Percentiles rank a stretch among this genome's conserved stretches.
phyloP scores from a whole-genome alignment of 2,888 invertebrate genomes.

The Galerucella nymphaeae region DNA sequence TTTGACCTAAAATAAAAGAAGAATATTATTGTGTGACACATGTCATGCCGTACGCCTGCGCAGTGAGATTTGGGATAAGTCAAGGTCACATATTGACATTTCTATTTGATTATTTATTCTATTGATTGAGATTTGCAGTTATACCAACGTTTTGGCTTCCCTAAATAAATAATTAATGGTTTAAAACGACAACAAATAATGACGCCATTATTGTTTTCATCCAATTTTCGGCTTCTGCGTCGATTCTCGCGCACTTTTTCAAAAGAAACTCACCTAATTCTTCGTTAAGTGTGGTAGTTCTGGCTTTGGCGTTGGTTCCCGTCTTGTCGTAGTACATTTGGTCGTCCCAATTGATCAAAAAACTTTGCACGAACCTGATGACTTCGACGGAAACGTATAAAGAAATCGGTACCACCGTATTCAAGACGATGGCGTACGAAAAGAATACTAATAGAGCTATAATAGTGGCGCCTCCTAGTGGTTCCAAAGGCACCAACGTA shows the following conservation, averaged over 20 bases:
- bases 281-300: slow-evolving; percentile 98
- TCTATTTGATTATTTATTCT: too few species aligned
- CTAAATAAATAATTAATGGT: too few species aligned
- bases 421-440: slow-evolving; percentile 98
- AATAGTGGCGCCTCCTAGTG: slow-evolving; percentile 86
- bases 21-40: too few species aligned
- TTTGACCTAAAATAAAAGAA: slow-evolving; percentile 75
- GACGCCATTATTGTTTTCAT: too few species aligned
- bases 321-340: slow-evolving; percentile 95
- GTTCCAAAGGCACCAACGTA: slow-evolving; percentile 86
- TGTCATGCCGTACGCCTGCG: too few species aligned
- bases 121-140: too few species aligned
- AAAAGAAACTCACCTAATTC: slow-evolving; percentile 76
- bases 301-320: slow-evolving; percentile 91
- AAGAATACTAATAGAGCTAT: slow-evolving; percentile 98
- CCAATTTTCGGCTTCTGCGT: too few species aligned
- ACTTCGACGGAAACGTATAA: slow-evolving; percentile 97
- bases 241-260: too few species aligned
- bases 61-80: too few species aligned
- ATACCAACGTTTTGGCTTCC: too few species aligned
- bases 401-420: slow-evolving; percentile 99
- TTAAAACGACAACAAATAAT: too few species aligned
- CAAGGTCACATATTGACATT: too few species aligned
- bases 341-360: slow-evolving; percentile 98
- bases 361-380: slow-evolving; percentile 97